Base-by-base conservation (phyloP, 2,113 vertebrate genomes). In the Pelvicachromis taeniatus region DNA sequence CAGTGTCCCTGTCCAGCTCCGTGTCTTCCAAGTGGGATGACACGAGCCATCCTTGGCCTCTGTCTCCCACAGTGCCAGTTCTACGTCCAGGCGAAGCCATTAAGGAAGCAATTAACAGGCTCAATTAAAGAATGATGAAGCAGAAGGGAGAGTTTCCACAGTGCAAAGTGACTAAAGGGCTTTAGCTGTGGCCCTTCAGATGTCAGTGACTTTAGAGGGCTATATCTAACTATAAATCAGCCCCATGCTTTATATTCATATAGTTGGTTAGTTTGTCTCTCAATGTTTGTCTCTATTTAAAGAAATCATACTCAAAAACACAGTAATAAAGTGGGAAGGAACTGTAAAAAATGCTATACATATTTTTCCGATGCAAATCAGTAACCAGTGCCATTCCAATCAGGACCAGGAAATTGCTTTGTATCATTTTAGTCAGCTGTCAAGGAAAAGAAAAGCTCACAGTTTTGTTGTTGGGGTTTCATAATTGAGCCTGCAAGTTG, bases 101-200 rank as follows among this genome's bases (percentile, higher is more conserved):
- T 91, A 90, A 91, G 88, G 80, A 92, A 91, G 88, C 84, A 92
- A 92, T 93, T 93, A 94, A 91, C 85, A 85, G 59, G 45, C 26
- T 82, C 81, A 91, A 89, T 93, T 90, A 94, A 90, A 88, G 85
- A 86, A 88, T 88, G 88, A 93, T 93, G 90, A 93, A 91, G 88
- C 88, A 85, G 88, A 80, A 85, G 61, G 86, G 80, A 89, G 84
- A 80, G 84, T 84, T 89, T 91, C 50, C 77, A 80, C 38, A 78
- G 82, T 56, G 38, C 31, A 29, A 80, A 93, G 78, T 42, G 59
- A 85, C 86, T 84, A 83, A 85, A 89, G 87, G 78, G 79, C 78
- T 89, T 75, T 55, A 42, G 26, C 54, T 80, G 59, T 19, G n/a
- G 61, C 63, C 54, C 26, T 84, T 87, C 56, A 58, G 79, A 83